Percentiles rank a stretch among this genome's conserved stretches.
Evolutionary conservation across 2,113 vertebrate species (phyloP).

Genomic region (Alces alces): DNA sequence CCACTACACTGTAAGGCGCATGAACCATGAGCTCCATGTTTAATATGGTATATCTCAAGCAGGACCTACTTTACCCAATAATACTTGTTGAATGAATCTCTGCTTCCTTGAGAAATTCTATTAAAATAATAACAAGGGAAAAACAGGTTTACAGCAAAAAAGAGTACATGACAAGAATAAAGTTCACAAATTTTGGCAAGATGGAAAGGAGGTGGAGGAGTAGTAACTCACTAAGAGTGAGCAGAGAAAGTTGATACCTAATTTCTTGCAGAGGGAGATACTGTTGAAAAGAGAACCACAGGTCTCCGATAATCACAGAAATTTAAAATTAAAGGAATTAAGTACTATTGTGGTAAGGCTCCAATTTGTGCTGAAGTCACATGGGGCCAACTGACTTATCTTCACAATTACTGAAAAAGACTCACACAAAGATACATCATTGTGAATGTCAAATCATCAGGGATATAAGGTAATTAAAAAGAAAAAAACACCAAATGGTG

Average conservation of each 20-base stretch:
- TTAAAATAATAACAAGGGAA: background rate
- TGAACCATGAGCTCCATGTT: background rate
- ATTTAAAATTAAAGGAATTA: slow-evolving; percentile 3
- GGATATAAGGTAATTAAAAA: background rate
- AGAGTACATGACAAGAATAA: background rate
- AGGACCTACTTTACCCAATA: background rate
- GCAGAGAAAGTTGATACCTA: background rate
- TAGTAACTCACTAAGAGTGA: background rate
- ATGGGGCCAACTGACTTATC: background rate
- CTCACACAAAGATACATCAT: background rate
- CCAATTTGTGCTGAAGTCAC: background rate
- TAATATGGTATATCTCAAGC: background rate
- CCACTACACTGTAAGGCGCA: background rate
- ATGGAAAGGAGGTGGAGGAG: background rate
- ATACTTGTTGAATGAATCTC: background rate
- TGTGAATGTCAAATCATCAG: background rate
- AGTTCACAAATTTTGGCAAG: background rate
- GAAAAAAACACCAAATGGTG: background rate
- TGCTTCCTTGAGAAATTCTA: background rate
- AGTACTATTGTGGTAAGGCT: background rate
- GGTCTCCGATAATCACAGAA: background rate
- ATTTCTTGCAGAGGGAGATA: background rate
- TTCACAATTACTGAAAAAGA: background rate
- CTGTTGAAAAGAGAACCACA: background rate
- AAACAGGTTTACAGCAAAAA: background rate